phyloP scores from a whole-genome alignment of 2,797 vertebrate species.

The Arrhamphus sclerolepis region DNA sequence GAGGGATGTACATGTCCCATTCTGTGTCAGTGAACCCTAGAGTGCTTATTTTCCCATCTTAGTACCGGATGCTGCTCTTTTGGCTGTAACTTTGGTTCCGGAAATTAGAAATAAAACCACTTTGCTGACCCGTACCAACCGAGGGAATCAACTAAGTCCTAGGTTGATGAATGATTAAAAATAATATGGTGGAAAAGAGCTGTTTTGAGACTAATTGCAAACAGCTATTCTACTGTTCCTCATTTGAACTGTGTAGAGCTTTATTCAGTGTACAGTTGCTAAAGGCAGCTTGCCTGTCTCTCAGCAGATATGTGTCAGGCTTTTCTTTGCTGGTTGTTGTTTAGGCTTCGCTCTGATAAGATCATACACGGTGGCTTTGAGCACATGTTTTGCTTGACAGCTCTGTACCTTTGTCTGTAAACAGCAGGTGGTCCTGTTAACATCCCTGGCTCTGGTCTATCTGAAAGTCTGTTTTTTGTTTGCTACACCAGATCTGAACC shows the following conservation, averaged over 20 bases:
- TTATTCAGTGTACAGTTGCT: conserved; percentile 5
- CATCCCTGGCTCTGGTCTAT: conserved; percentile 28
- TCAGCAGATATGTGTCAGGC: conserved; percentile 34
- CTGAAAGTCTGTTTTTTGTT: conserved; percentile 57
- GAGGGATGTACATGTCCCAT: conserved; percentile 47
- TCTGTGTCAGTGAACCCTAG: conserved; percentile 70
- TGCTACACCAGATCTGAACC: conserved; percentile 43
- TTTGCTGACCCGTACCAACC: conserved; percentile 32
- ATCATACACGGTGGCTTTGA: conserved; percentile 48
- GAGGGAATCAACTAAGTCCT: conserved; percentile 25
- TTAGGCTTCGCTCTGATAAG: conserved; percentile 61
- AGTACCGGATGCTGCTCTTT: conserved; percentile 41
- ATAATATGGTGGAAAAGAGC: neutral
- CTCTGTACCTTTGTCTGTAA: conserved; percentile 62
- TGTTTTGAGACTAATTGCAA: conserved; percentile 3
- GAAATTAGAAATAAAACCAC: conserved; percentile 50
- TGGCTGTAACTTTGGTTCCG: conserved; percentile 41
- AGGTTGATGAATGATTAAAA: conserved; percentile 15
- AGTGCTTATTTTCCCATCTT: conserved; percentile 73
- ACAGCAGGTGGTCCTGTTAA: conserved; percentile 75
- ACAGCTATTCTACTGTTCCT: neutral
- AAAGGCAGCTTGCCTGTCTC: conserved; percentile 17
- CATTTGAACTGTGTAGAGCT: conserved; percentile 4
- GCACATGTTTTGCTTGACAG: conserved; percentile 35
- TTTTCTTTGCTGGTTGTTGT: conserved; percentile 43